Evolutionary conservation across 1,140 invertebrate species (phyloP).

Genomic region (Drosophila busckii): DNA sequence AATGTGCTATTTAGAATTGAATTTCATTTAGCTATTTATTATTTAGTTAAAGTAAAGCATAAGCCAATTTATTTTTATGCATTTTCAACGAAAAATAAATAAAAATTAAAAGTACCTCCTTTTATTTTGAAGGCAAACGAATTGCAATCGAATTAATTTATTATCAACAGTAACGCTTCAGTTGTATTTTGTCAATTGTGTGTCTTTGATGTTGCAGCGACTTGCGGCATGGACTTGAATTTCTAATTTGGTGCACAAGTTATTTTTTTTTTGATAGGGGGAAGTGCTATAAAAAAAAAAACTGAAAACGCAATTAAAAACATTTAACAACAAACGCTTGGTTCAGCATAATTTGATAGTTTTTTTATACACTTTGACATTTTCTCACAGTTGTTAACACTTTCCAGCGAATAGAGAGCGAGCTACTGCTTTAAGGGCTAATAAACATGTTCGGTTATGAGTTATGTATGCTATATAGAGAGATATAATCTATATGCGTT

Average conservation of each 20-base stretch:
- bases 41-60: too few species aligned
- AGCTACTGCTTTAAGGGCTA: slow-evolving; percentile 27
- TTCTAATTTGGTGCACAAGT: slow-evolving; percentile 48
- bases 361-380: slow-evolving; percentile 21
- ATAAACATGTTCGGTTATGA: slow-evolving; percentile 29
- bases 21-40: too few species aligned
- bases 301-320: too few species aligned
- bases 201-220: slow-evolving; percentile 56
- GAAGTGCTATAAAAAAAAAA: slow-evolving; percentile 44
- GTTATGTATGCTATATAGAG: slow-evolving; percentile 29
- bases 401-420: slow-evolving; percentile 56
- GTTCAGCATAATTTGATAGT: slow-evolving; percentile 65
- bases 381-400: slow-evolving; percentile 63
- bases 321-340: slow-evolving; percentile 31
- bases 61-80: too few species aligned
- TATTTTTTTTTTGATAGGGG: too few species aligned
- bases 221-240: slow-evolving; percentile 35
- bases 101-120: too few species aligned
- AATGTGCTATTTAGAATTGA: too few species aligned
- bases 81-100: too few species aligned
- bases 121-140: too few species aligned
- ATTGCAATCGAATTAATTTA: too few species aligned
- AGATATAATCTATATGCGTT: background rate
- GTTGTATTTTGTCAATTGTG: slow-evolving; percentile 32
- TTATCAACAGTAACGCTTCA: too few species aligned